Evolutionary conservation across 2,797 vertebrate species (phyloP).

Genomic region (Borostomias antarcticus): DNA sequence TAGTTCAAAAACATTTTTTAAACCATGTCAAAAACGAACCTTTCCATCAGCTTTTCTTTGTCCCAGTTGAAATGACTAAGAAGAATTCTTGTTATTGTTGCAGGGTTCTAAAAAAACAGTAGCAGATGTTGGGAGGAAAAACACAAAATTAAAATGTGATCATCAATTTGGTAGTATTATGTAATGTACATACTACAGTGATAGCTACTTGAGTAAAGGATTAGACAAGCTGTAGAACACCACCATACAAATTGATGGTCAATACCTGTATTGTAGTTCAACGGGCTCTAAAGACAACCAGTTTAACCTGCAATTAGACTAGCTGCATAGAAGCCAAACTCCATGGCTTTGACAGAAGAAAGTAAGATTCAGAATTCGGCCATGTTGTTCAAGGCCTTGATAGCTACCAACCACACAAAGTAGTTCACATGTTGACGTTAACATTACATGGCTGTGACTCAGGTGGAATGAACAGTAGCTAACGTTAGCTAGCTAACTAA

Average conservation of each 20-base stretch:
- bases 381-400: conserved; percentile 10
- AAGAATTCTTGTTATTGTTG: conserved; percentile 98
- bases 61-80: conserved; percentile 99
- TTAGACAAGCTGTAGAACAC: no score
- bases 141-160: not conserved
- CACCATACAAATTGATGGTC: no score
- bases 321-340: conserved; percentile 4
- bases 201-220: no score
- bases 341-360: conserved; percentile 1
- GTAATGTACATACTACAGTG: no score
- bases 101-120: conserved; percentile 86
- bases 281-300: no score
- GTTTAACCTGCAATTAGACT: no score
- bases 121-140: not conserved
- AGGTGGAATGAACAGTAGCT: not conserved
- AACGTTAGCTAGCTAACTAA: not conserved
- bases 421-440: not conserved
- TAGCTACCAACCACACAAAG: not conserved
- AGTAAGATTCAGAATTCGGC: not conserved
- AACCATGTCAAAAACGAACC: conserved; percentile 74
- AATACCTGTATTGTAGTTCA: no score
- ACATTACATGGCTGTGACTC: not conserved
- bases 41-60: conserved; percentile 99
- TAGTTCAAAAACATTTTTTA: not conserved
- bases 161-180: no score